A percentile compares a stretch with the other conserved stretches of the same genome.
Conservation (phyloP, 2,888 invertebrate species). For the Halocaridina rubra region DNA sequence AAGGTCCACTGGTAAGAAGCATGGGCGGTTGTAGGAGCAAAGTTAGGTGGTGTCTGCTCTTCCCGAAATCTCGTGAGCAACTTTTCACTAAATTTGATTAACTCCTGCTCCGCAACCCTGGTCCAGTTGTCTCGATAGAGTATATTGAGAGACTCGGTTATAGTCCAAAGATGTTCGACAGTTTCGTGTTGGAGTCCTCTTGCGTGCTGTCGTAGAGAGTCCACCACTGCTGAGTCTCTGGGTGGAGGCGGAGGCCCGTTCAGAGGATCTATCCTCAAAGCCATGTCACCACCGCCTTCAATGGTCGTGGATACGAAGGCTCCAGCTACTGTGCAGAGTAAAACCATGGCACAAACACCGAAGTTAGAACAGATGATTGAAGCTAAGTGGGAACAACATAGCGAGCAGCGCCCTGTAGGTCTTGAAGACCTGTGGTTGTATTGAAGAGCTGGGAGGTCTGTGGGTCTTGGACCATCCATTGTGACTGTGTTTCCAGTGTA, state of each 20-base stretch:
- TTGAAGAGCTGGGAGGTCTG: conserved; percentile 39
- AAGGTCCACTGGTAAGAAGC: conserved; percentile 60
- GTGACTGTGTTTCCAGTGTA: too few species aligned
- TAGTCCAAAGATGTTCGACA: conserved; percentile 76
- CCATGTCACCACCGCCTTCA: conserved; percentile 73
- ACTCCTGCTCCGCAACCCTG: conserved; percentile 59
- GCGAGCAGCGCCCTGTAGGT: conserved; percentile 33
- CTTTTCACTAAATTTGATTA: conserved; percentile 54
- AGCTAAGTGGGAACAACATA: conserved; percentile 52
- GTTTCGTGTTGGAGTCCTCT: conserved; percentile 53
- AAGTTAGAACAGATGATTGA: conserved; percentile 75
- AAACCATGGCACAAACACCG: conserved; percentile 91
- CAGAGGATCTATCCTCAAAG: neutral
- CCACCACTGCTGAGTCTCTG: conserved; percentile 22
- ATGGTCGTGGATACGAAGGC: conserved; percentile 92
- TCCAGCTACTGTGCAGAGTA: conserved; percentile 89
- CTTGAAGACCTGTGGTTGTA: conserved; percentile 15
- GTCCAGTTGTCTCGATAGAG: conserved; percentile 80
- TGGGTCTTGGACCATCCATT: neutral
- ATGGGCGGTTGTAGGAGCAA: conserved; percentile 31
- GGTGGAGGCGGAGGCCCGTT: neutral
- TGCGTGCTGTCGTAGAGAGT: conserved; percentile 36
- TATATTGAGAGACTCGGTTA: conserved; percentile 78
- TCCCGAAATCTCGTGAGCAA: conserved; percentile 37
- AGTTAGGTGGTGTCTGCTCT: conserved; percentile 31